Conservation (phyloP, 2,888 invertebrate genomes). For the Sminthurinus aureus region DNA sequence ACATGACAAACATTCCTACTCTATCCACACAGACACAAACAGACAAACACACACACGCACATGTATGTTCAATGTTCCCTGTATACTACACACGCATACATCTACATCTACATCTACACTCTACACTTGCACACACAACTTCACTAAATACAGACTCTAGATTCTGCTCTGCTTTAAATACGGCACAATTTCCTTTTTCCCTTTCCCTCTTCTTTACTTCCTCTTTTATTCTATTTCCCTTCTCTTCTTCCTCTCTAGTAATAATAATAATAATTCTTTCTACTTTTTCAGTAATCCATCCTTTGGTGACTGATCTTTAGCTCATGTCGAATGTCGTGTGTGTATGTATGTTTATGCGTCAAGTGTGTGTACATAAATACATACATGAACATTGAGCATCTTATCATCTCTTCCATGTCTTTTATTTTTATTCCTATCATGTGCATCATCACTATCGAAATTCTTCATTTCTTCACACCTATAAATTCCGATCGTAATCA, state of each 20-base stretch:
- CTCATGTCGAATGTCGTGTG: too few relatives aligned
- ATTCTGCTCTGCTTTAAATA: neutral
- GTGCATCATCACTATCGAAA: too few relatives aligned
- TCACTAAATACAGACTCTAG: neutral
- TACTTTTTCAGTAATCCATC: too few relatives aligned
- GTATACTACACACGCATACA: too few relatives aligned
- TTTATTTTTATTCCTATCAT: neutral
- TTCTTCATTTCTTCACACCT: too few relatives aligned
- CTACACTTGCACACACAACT: too few relatives aligned
- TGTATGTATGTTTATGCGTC: too few relatives aligned
- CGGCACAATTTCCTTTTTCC: neutral
- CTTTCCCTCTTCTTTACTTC: neutral
- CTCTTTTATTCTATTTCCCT: neutral
- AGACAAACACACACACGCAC: neutral
- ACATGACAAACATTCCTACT: slow-evolving; percentile 20
- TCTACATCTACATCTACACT: too few relatives aligned
- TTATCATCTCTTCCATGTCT: neutral
- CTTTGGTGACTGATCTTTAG: too few relatives aligned
- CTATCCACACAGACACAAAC: slow-evolving; percentile 17
- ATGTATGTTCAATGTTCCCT: too few relatives aligned
- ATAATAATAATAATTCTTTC: neutral
- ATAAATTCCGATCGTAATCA: too few relatives aligned
- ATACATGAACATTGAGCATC: neutral
- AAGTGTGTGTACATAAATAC: too few relatives aligned
- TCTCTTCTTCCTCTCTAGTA: neutral